Conservation (phyloP, 2,888 invertebrate genomes). For the Charanyca ferruginea region DNA sequence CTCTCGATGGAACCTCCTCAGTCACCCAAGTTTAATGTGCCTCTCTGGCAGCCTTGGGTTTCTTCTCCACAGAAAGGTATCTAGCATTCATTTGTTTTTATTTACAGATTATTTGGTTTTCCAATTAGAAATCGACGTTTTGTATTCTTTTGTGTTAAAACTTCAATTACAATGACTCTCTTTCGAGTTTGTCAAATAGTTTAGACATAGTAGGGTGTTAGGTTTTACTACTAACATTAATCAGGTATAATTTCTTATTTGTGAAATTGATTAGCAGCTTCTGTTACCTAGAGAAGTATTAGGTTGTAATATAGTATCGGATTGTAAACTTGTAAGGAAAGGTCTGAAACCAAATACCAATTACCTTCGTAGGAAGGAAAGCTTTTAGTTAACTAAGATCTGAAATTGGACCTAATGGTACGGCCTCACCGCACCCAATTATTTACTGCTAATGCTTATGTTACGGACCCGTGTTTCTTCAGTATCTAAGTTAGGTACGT, state of each 20-base stretch:
- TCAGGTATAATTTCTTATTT: constrained; percentile 15
- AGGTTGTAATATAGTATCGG: constrained; percentile 39
- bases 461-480: constrained; percentile 3
- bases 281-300: constrained; percentile 44
- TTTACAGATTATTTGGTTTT: constrained; percentile 1
- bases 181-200: neutral
- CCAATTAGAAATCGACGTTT: neutral
- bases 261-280: constrained; percentile 33
- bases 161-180: neutral
- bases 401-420: constrained; percentile 29
- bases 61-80: constrained; percentile 85
- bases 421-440: constrained; percentile 8
- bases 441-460: constrained; percentile 13
- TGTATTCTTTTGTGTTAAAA: neutral
- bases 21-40: constrained; percentile 88
- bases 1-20: constrained; percentile 88
- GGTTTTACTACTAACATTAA: constrained; percentile 11
- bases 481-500: constrained; percentile 12
- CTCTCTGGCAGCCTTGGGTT: constrained; percentile 89
- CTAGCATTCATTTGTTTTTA: constrained; percentile 17
- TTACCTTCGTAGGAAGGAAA: constrained; percentile 43
- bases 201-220: neutral
- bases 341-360: constrained; percentile 56
- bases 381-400: constrained; percentile 44
- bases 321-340: constrained; percentile 43